Evolutionary conservation across 2,888 invertebrate species (phyloP).

Genomic region (Zonitis immaculata): DNA sequence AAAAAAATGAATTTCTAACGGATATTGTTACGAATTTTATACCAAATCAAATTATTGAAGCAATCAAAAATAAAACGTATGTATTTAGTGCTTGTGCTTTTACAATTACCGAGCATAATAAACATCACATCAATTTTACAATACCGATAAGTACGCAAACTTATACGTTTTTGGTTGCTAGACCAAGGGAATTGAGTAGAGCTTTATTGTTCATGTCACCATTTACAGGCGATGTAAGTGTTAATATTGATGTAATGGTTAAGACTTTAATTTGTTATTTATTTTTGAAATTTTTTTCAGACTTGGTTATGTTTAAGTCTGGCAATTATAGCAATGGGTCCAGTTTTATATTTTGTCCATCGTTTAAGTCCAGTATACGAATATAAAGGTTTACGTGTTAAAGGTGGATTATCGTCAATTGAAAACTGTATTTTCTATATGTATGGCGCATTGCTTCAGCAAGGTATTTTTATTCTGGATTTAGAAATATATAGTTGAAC

Average conservation of each 20-base stretch:
- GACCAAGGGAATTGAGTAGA: conserved; percentile 75
- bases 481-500: too few relatives aligned
- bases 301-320: conserved; percentile 84
- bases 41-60: conserved; percentile 48
- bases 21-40: conserved; percentile 36
- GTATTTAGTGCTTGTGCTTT: conserved; percentile 59
- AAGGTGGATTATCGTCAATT: conserved; percentile 57
- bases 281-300: conserved; percentile 49
- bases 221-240: conserved; percentile 63
- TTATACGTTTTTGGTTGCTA: conserved; percentile 72
- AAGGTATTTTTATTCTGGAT: conserved; percentile 57
- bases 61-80: conserved; percentile 51
- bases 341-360: conserved; percentile 69
- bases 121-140: conserved; percentile 67
- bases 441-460: conserved; percentile 85
- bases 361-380: conserved; percentile 68
- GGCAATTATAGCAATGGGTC: conserved; percentile 73
- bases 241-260: too few relatives aligned
- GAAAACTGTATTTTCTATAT: conserved; percentile 82
- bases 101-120: conserved; percentile 53
- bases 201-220: conserved; percentile 81
- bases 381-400: conserved; percentile 54
- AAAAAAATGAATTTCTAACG: conserved; percentile 27
- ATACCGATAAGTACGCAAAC: conserved; percentile 71
- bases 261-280: not conserved